Evolutionary conservation across 2,888 invertebrate species (phyloP), one percentile per base, ranked within the genome.

Genomic region (Patella pellucida): DNA sequence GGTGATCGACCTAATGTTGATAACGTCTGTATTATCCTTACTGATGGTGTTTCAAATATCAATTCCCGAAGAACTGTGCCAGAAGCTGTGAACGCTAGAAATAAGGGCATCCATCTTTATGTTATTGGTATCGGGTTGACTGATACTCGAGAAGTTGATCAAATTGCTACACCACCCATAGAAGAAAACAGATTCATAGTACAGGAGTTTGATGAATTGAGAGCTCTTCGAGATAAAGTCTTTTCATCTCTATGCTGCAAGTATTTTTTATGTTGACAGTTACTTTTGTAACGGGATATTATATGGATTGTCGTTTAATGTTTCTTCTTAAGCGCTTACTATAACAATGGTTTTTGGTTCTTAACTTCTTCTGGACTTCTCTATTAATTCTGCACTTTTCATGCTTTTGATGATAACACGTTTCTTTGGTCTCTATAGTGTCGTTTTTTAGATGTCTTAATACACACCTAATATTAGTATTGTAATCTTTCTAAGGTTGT

Each of bases 41-140:
- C 87, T 23, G 88, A 87, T 71, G 85, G 86, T 31, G 78, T 85
- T 50, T 88, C 88, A 16, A 88, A 87, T 75, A 80, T 82, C 41
- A 79, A 84, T 76, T 73, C 79, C n/a, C 73, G 82, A 75, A 16
- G 77, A 70, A 79, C 83, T 31, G 27, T 82, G 72, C 77, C 83
- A 70, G 80, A 86, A 76, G 83, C 84, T 9, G 75, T 76, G 69
- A 31, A 31, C 14, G 76, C 82, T 2, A 75, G 78, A 14, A 73
- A 67, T 0, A 77, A 31, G 19, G 81, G 80, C 31, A 82, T 85
- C 41, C 79, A 81, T 31, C 77, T 86, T 19, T 78, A 84, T 50
- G 83, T 81, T 23, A 79, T 86, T 72, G 85, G 86, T 19, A 79
- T 85, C 67, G 79, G 80, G 14, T 71, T 86, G 31, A 71, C 77